Evolutionary conservation across 2,888 invertebrate genomes (phyloP).

Genomic region (Chloroclysta siterata): DNA sequence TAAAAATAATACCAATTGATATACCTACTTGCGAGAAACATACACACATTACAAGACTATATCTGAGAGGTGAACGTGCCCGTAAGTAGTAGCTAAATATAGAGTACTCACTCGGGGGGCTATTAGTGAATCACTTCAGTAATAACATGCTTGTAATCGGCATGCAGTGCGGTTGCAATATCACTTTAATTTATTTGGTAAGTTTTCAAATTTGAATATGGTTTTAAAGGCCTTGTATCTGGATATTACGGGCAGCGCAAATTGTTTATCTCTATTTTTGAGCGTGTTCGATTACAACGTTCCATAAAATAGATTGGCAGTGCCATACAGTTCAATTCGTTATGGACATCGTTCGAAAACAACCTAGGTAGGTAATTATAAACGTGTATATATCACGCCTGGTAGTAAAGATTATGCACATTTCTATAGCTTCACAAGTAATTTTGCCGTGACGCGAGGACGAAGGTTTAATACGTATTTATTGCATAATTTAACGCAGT

Average conservation of each 20-base stretch:
- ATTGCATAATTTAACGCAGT: not conserved
- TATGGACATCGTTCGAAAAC: slow-evolving; percentile 18
- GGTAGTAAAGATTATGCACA: not conserved
- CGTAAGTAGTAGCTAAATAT: slow-evolving; percentile 75
- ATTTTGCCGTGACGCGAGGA: no score
- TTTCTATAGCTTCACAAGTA: not conserved
- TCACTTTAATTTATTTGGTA: slow-evolving; percentile 33
- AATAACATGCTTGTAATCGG: slow-evolving; percentile 48
- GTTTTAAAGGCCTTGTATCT: slow-evolving; percentile 13
- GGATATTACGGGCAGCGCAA: not conserved
- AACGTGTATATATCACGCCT: not conserved
- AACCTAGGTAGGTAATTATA: no score
- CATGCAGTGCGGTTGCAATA: slow-evolving; percentile 31
- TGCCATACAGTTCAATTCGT: slow-evolving; percentile 19
- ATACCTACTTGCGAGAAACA: slow-evolving; percentile 41
- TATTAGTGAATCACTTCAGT: slow-evolving; percentile 60
- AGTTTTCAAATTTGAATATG: slow-evolving; percentile 28
- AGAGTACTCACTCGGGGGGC: slow-evolving; percentile 61
- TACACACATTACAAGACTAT: slow-evolving; percentile 45
- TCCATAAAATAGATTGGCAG: slow-evolving; percentile 26
- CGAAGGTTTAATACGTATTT: not conserved
- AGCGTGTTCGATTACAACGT: slow-evolving; percentile 19
- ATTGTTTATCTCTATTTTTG: slow-evolving; percentile 12
- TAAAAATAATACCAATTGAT: slow-evolving; percentile 26
- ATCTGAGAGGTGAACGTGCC: slow-evolving; percentile 72